phyloP scores from a whole-genome alignment of 2,888 invertebrate genomes.

The Tenthredo notha region DNA sequence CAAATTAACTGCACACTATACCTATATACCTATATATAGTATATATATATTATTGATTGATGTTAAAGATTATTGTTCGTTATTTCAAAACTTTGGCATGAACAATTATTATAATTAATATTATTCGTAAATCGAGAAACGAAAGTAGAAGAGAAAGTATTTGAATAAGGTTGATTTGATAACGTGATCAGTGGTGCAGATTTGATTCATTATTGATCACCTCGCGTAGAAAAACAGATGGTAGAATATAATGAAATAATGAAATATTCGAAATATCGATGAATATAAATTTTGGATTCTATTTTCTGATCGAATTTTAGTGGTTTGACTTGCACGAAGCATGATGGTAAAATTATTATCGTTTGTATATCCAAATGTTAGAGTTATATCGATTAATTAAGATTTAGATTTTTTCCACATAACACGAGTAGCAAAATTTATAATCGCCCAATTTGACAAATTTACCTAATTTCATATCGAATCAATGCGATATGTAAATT shows the following conservation, averaged over 20 bases:
- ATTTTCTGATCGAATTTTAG: conserved; percentile 23
- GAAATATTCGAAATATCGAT: neutral
- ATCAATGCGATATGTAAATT: neutral
- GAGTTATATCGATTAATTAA: neutral
- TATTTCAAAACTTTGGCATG: conserved; percentile 16
- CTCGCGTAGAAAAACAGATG: neutral
- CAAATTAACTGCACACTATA: neutral
- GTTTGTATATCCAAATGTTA: neutral
- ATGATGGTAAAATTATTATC: neutral
- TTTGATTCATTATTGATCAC: neutral
- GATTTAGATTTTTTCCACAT: neutral
- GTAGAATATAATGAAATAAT: neutral
- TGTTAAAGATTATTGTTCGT: neutral
- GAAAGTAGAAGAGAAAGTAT: conserved; percentile 22
- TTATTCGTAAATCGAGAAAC: neutral
- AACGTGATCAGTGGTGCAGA: neutral
- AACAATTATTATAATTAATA: neutral
- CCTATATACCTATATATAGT: neutral
- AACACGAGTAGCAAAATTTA: conserved; percentile 23
- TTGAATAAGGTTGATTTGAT: neutral
- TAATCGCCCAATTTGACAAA: neutral
- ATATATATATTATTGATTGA: neutral
- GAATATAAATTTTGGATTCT: neutral
- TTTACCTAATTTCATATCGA: neutral
- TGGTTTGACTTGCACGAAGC: conserved; percentile 18